Evolutionary conservation across 2,797 vertebrate genomes (phyloP).

Genomic region (Gouania willdenowi): DNA sequence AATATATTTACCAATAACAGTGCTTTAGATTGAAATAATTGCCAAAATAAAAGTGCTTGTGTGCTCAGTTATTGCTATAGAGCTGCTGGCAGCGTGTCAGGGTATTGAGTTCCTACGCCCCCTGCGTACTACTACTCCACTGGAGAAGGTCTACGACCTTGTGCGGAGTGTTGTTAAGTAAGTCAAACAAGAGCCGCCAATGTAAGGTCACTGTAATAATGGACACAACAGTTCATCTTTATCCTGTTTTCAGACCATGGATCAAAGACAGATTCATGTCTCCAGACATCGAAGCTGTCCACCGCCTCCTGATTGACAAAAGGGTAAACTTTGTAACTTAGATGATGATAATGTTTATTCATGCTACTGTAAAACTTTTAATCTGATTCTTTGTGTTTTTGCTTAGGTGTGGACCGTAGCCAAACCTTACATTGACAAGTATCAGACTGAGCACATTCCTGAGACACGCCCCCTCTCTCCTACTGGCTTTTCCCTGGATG

Average conservation of each 20-base stretch:
- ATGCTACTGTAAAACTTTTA: neutral
- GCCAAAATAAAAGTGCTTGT: neutral
- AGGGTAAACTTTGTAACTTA: constrained; percentile 72
- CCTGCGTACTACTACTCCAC: constrained; percentile 89
- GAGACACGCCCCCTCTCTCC: constrained; percentile 90
- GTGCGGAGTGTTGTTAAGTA: constrained; percentile 95
- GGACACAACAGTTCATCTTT: constrained; percentile 67
- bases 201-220: constrained; percentile 29
- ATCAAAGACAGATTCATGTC: constrained; percentile 98
- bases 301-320: constrained; percentile 88
- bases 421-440: constrained; percentile 93
- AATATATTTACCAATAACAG: too few species aligned
- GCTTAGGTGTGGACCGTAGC: constrained; percentile 91
- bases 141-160: constrained; percentile 98
- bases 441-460: constrained; percentile 87
- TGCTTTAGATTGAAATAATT: neutral
- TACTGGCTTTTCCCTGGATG: constrained; percentile 89
- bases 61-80: constrained; percentile 87
- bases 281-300: constrained; percentile 90
- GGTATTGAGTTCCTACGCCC: constrained; percentile 98
- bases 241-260: constrained; percentile 85
- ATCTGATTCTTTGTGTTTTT: constrained; percentile 6
- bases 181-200: constrained; percentile 61
- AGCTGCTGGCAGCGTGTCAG: constrained; percentile 93
- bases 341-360: constrained; percentile 1